Evolutionary conservation across 2,113 vertebrate genomes (phyloP).

Genomic region (Scomber japonicus): DNA sequence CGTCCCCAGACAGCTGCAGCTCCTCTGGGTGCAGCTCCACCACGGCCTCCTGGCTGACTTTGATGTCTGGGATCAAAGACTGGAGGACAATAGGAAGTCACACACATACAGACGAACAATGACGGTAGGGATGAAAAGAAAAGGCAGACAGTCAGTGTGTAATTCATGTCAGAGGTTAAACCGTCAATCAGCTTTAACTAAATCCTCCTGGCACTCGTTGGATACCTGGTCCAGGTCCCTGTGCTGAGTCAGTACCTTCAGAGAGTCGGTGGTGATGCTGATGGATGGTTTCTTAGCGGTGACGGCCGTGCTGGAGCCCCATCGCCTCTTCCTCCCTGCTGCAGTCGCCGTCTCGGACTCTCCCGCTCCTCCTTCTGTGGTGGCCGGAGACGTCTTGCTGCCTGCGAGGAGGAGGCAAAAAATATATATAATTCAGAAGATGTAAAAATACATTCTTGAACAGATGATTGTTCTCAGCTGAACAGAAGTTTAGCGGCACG

Average conservation of each 20-base stretch:
- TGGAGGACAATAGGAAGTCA: constrained; percentile 44
- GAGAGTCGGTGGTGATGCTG: constrained; percentile 94
- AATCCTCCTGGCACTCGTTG: too few species aligned
- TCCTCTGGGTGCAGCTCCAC: constrained; percentile 94
- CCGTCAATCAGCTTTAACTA: too few species aligned
- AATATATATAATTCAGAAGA: constrained; percentile 4
- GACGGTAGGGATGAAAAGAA: too few species aligned
- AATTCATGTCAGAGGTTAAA: too few species aligned
- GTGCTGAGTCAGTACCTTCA: constrained; percentile 86
- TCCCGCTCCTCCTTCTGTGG: constrained; percentile 67
- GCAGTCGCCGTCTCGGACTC: constrained; percentile 82
- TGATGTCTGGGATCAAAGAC: constrained; percentile 95
- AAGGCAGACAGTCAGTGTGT: too few species aligned
- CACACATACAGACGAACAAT: neutral
- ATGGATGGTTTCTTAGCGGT: constrained; percentile 94
- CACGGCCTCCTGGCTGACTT: constrained; percentile 90
- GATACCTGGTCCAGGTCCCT: neutral
- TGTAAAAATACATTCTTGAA: neutral
- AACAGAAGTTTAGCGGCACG: constrained; percentile 10
- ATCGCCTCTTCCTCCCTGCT: constrained; percentile 90
- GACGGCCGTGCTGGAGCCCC: constrained; percentile 92
- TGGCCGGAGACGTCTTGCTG: constrained; percentile 76
- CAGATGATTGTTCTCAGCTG: neutral
- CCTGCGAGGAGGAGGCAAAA: constrained; percentile 46
- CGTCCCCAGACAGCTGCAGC: constrained; percentile 90